Percentiles rank a stretch among this genome's conserved stretches.
Conservation (phyloP, 2,888 invertebrate genomes). For the Cephus runcator region DNA sequence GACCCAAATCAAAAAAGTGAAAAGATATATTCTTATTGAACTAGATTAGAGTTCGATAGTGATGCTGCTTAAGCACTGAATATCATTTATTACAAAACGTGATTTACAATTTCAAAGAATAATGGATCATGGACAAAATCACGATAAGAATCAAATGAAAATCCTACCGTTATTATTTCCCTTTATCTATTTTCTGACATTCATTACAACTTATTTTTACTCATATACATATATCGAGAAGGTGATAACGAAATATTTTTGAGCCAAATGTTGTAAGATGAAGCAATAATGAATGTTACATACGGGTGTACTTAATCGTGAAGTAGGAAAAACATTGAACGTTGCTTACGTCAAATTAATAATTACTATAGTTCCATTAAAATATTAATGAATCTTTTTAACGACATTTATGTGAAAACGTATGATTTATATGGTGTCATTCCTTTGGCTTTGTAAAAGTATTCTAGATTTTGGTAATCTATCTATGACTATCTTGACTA, state of each 20-base stretch:
- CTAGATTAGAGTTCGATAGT: not conserved
- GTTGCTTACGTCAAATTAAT: not conserved
- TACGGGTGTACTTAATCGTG: not conserved
- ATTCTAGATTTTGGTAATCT: not conserved
- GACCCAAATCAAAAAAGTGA: constrained; percentile 51
- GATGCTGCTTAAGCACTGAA: not conserved
- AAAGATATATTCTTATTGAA: not conserved
- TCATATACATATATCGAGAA: not conserved
- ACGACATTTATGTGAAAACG: not conserved
- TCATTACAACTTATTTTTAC: not conserved
- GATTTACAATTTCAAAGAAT: not conserved
- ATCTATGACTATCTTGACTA: too few species aligned
- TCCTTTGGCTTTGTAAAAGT: not conserved
- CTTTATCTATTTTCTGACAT: not conserved
- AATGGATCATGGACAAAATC: not conserved
- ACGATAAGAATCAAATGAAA: not conserved
- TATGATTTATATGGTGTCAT: not conserved
- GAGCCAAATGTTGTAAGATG: not conserved
- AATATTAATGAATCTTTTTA: not conserved
- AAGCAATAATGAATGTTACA: not conserved
- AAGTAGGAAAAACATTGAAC: not conserved
- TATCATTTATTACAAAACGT: not conserved
- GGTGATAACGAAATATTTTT: not conserved
- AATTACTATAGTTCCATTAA: not conserved
- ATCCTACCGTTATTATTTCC: not conserved